Evolutionary conservation across 2,113 vertebrate species (phyloP), one percentile per base, ranked within the genome.

Genomic region (Phocoena phocoena): DNA sequence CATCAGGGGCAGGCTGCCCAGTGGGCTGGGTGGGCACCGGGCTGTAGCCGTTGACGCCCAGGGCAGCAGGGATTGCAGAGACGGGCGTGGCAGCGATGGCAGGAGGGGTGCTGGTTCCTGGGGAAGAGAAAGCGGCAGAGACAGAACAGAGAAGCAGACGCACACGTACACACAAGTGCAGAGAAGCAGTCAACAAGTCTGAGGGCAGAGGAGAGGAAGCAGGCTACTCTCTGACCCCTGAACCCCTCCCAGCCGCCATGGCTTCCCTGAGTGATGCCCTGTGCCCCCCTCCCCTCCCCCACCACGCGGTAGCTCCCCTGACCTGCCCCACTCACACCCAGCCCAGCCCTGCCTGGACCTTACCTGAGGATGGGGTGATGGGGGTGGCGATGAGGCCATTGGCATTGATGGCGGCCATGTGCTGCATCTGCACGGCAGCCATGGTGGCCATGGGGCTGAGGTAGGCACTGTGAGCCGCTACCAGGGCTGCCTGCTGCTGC

Each of bases 391-490:
- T 99, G 98, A 99, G 99, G 98, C 99, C 99, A 95, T 98, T 99
- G 98, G 99, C 99, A 96, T 99, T 99, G 98, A 99, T 99, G 71
- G 99, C 99, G 3, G 99, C 99, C 98, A 99, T 99, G 98, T 99
- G 99, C 98, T 99, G 99, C 99, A 99, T 99, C 98, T 99, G 99
- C 92, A 99, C 99, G 0, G 99, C 99, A 4, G 99, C 99, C 98
- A 99, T 99, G 97, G 99, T 99, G 98, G 99, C 99, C 98, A 99
- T 99, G 89, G 99, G 99, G 98, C 99, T 99, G 98, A 99, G 99
- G 98, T 99, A 99, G 98, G 99, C 99, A 31, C 99, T 99, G 98
- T 99, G 99, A n/a, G 99, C 98, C 25, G 98, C 99, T 93, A 99
- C 99, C 98, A 99, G 98, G 74, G 99, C 99, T 8, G 98, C 98